These are phyloP conservation scores for Umimayanthus chanpuru DNA, from an alignment of 92 coral and sea anemone genomes.

Conservation along the genomic window DNA sequence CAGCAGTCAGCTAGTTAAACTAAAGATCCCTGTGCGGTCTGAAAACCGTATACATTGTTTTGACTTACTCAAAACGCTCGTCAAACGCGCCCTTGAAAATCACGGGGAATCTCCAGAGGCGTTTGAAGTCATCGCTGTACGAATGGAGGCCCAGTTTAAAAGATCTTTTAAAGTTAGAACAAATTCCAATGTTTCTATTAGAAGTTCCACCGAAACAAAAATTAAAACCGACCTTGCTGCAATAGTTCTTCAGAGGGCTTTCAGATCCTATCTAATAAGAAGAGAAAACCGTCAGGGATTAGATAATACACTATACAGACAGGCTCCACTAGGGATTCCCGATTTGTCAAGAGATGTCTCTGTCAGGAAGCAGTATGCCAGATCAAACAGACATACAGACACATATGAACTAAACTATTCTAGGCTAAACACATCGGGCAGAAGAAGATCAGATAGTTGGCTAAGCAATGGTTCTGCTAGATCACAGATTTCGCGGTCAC, in stretches of 20 bases:
- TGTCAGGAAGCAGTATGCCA: not conserved
- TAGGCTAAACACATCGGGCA: slow-evolving; percentile 18
- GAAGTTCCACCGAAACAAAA: slow-evolving; percentile 11
- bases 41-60: slow-evolving; percentile 92
- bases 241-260: slow-evolving; percentile 38
- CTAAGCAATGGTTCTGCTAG: slow-evolving; percentile 36
- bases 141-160: slow-evolving; percentile 84
- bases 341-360: not conserved
- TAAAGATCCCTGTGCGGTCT: slow-evolving; percentile 83
- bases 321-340: not conserved
- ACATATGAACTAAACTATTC: slow-evolving; percentile 22
- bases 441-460: slow-evolving; percentile 34
- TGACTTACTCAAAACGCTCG: slow-evolving; percentile 87
- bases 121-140: slow-evolving; percentile 76
- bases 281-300: not conserved
- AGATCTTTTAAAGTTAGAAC: slow-evolving; percentile 57
- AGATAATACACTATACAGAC: not conserved
- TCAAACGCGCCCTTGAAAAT: slow-evolving; percentile 73
- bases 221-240: slow-evolving; percentile 19
- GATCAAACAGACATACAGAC: not conserved
- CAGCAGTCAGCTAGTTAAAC: slow-evolving; percentile 58
- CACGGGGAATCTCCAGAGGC: slow-evolving; percentile 92
- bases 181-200: slow-evolving; percentile 17
- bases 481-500: slow-evolving; percentile 23
- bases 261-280: slow-evolving; percentile 38